These are phyloP conservation scores for Drosophila testacea DNA, from an alignment of 2,888 invertebrate genomes.

Conservation along the genomic window DNA sequence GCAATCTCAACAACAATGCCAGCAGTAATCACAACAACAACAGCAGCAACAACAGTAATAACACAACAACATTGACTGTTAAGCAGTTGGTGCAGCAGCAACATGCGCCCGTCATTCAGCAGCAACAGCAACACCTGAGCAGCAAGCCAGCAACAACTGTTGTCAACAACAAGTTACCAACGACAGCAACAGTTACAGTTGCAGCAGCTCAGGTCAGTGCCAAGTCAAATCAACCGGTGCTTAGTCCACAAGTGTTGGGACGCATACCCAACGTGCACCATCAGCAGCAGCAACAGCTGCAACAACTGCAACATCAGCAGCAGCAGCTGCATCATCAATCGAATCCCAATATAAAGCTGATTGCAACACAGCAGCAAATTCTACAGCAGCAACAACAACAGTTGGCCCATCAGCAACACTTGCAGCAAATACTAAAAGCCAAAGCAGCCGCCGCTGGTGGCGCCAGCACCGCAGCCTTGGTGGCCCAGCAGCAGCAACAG, in stretches of 20 bases:
- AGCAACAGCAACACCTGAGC: slow-evolving; percentile 82
- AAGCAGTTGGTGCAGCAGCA: slow-evolving; percentile 83
- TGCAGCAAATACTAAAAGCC: slow-evolving; percentile 83
- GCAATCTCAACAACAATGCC: slow-evolving; percentile 56
- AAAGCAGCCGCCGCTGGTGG: slow-evolving; percentile 81
- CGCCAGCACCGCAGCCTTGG: slow-evolving; percentile 79
- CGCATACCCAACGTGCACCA: slow-evolving; percentile 75
- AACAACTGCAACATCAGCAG: slow-evolving; percentile 46
- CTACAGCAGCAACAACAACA: slow-evolving; percentile 81
- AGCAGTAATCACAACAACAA: slow-evolving; percentile 50
- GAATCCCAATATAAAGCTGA: slow-evolving; percentile 82
- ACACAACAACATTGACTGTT: slow-evolving; percentile 78
- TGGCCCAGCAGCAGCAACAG: slow-evolving; percentile 82
- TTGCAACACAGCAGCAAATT: slow-evolving; percentile 82
- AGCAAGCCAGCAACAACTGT: slow-evolving; percentile 34
- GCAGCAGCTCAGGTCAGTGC: slow-evolving; percentile 54
- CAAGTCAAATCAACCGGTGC: slow-evolving; percentile 51
- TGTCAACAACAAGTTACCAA: slow-evolving; percentile 32
- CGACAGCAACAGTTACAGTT: slow-evolving; percentile 32
- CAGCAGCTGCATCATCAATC: slow-evolving; percentile 70
- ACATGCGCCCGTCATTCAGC: slow-evolving; percentile 81
- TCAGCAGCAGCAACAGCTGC: slow-evolving; percentile 62
- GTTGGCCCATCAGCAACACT: slow-evolving; percentile 81
- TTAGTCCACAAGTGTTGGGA: slow-evolving; percentile 72
- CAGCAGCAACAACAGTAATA: slow-evolving; percentile 23